Evolutionary conservation across 35 echinoderm and acorn worm species (phyloP), one percentile per base, ranked within the genome.

Genomic region (Lytechinus variegatus): DNA sequence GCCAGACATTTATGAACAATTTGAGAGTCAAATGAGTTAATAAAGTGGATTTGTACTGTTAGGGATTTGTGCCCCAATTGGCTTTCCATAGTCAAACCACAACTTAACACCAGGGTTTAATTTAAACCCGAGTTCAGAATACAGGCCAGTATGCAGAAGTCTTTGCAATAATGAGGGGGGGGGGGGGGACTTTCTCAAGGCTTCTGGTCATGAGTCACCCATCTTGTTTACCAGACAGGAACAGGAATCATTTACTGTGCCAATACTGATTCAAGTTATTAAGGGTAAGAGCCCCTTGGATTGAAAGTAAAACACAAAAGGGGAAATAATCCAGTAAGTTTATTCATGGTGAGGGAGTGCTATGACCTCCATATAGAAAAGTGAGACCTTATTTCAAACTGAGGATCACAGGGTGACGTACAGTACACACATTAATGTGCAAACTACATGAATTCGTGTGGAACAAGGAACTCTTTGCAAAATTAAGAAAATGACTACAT

Each of bases 231-330:
- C n/a, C 6, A 79, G 56, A 79, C 19, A 24, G 66, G 66, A 79
- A 79, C 66, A 79, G 66, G 66, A 79, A 79, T 79, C 66, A 79
- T 79, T 79, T 79, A 79, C n/a, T 79, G 66, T 79, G 66, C 66
- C 19, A 79, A 79, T 79, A 79, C 19, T 79, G 66, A 79, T 79
- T 79, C 66, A 79, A 79, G 21, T 79, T 24, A 79, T 79, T 79
- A 79, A 24, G 66, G 16, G 66, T 3, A 79, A 79, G 14, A 79
- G 66, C 66, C 66, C 66, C 66, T 4, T 24, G 66, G 66, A 79
- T 24, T 79, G n/a, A 16, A 79, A 24, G 6, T 79, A 24, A 58
- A 79, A 79, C 16, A 24, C 19, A 79, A 79, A 79, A 7, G n/a
- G 4, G 19, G 66, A 79, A 79, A 79, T 79, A 79, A n/a, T 79